Percentiles rank a stretch among this genome's conserved stretches.
These are phyloP conservation scores for Papilio aristodemus DNA, from an alignment of 1,140 invertebrate genomes.

Conservation along the genomic window DNA sequence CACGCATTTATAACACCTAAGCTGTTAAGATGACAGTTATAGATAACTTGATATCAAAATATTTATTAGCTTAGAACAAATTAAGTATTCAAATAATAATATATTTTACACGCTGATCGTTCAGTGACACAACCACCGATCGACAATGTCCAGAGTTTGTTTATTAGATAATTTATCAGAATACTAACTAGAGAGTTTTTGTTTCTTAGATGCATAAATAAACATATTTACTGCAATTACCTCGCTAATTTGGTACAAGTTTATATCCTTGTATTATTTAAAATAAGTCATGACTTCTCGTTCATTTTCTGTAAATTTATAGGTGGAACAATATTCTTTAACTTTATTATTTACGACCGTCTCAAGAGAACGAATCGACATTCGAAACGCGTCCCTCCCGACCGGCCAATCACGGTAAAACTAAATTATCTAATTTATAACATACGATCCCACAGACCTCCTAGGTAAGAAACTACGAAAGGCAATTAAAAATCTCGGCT, in stretches of 20 bases:
- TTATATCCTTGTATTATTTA: not conserved
- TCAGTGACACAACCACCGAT: not conserved
- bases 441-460: constrained; percentile 52
- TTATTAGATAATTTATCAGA: not conserved
- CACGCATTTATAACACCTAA: constrained; percentile 45
- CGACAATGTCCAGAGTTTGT: not conserved
- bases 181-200: too few species aligned
- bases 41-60: constrained; percentile 51
- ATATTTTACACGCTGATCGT: constrained; percentile 21
- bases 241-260: too few species aligned
- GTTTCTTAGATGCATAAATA: too few species aligned
- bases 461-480: constrained; percentile 56
- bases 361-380: constrained; percentile 10
- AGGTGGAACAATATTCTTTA: not conserved
- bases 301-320: not conserved
- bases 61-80: constrained; percentile 66
- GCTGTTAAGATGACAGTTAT: constrained; percentile 58
- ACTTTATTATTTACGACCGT: not conserved
- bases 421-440: constrained; percentile 46
- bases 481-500: constrained; percentile 64
- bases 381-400: not conserved
- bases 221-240: too few species aligned
- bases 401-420: constrained; percentile 36
- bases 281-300: not conserved
- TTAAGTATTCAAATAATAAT: constrained; percentile 67